phyloP scores from a whole-genome alignment of 1,140 invertebrate genomes.

The Pomacea maculata region DNA sequence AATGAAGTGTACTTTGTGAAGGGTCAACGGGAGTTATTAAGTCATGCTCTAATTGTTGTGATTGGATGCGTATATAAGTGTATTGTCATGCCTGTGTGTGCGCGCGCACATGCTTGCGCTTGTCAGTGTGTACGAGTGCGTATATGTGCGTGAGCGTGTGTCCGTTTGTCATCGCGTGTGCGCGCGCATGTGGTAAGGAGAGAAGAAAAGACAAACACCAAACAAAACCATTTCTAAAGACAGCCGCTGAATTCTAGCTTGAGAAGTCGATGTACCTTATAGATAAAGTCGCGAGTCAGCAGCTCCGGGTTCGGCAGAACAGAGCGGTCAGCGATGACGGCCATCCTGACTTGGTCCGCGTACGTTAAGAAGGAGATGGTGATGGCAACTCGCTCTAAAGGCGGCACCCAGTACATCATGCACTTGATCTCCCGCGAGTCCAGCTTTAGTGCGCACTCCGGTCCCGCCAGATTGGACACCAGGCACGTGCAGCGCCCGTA shows the following conservation, averaged over 20 bases:
- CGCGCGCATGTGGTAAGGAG: background rate
- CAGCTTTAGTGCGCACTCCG: constrained; percentile 61
- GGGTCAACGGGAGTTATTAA: too few species aligned
- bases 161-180: too few species aligned
- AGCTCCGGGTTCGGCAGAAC: constrained; percentile 63
- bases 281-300: constrained; percentile 57
- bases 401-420: constrained; percentile 67
- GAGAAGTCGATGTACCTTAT: constrained; percentile 43
- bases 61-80: too few species aligned
- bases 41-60: too few species aligned
- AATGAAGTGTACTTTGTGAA: too few species aligned
- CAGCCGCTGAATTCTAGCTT: background rate
- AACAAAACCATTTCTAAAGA: background rate
- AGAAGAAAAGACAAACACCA: background rate
- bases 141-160: too few species aligned
- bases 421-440: constrained; percentile 66
- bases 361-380: constrained; percentile 70
- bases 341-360: constrained; percentile 68
- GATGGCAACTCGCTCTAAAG: constrained; percentile 65
- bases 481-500: constrained; percentile 60
- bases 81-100: too few species aligned
- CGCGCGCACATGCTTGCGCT: too few species aligned
- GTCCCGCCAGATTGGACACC: constrained; percentile 69
- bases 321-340: constrained; percentile 67
- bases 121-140: too few species aligned